These are phyloP conservation scores for Lepidocolaptes lacrymiger DNA, from an alignment of 2,797 vertebrate genomes.

Conservation along the genomic window DNA sequence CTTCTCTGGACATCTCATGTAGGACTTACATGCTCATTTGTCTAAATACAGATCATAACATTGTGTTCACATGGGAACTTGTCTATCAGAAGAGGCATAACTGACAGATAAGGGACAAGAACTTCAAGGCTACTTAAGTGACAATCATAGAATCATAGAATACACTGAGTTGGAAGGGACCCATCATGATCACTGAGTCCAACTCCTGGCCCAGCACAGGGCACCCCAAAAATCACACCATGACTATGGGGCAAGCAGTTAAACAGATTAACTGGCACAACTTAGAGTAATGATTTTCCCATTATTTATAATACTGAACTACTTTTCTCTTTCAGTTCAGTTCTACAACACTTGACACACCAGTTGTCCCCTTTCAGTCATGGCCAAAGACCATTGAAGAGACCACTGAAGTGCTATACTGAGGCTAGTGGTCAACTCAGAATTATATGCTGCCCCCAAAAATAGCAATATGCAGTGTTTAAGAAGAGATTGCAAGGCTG, in stretches of 20 bases:
- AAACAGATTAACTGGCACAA: background rate
- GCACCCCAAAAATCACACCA: background rate
- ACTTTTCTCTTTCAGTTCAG: background rate
- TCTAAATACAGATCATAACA: background rate
- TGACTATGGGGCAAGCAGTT: background rate
- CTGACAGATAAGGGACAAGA: background rate
- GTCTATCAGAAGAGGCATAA: background rate
- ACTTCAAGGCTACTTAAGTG: background rate
- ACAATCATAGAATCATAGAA: background rate
- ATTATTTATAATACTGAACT: background rate
- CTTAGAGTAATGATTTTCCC: background rate
- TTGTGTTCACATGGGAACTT: background rate
- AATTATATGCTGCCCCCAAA: background rate
- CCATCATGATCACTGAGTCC: background rate
- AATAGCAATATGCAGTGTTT: background rate
- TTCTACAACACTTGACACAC: background rate
- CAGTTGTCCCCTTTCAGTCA: background rate
- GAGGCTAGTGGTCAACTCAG: background rate
- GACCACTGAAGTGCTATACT: background rate
- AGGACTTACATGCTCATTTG: background rate
- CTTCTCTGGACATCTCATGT: background rate
- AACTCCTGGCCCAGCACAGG: background rate
- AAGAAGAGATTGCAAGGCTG: background rate
- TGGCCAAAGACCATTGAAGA: background rate
- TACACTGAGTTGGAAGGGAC: background rate